Conservation (phyloP, 2,113 vertebrate species). For the Coptodon rendalli region DNA sequence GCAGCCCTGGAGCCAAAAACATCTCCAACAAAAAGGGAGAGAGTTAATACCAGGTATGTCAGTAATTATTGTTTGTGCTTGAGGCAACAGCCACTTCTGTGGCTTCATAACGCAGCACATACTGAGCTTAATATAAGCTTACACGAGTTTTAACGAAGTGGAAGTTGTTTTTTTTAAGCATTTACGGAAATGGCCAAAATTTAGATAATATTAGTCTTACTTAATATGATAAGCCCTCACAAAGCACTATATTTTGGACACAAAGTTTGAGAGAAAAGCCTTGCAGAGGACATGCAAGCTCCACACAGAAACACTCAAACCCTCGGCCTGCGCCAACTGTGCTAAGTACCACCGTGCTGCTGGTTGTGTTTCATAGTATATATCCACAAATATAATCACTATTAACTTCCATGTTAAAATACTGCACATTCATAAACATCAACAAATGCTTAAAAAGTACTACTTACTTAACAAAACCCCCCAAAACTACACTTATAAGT, state of each 20-base stretch:
- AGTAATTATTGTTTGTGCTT: background rate
- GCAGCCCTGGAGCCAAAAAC: background rate
- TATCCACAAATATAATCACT: background rate
- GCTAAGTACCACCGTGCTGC: background rate
- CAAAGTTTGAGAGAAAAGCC: background rate
- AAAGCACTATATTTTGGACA: background rate
- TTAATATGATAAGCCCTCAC: background rate
- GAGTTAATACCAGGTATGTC: background rate
- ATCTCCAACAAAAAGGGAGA: background rate
- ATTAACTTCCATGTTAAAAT: background rate
- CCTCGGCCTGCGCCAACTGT: rapidly evolving
- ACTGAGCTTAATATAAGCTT: background rate
- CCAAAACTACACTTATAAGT: background rate
- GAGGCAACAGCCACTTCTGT: background rate
- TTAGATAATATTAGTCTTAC: background rate
- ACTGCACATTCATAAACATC: background rate
- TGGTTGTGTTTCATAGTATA: background rate
- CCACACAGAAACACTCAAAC: background rate
- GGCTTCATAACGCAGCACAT: background rate
- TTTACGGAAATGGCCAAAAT: background rate
- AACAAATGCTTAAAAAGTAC: background rate
- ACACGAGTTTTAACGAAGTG: rapidly evolving
- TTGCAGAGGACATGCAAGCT: background rate
- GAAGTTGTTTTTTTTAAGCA: background rate
- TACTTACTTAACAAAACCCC: rapidly evolving